phyloP scores from a whole-genome alignment of 2,113 vertebrate genomes.

The Tauraco erythrolophus region DNA sequence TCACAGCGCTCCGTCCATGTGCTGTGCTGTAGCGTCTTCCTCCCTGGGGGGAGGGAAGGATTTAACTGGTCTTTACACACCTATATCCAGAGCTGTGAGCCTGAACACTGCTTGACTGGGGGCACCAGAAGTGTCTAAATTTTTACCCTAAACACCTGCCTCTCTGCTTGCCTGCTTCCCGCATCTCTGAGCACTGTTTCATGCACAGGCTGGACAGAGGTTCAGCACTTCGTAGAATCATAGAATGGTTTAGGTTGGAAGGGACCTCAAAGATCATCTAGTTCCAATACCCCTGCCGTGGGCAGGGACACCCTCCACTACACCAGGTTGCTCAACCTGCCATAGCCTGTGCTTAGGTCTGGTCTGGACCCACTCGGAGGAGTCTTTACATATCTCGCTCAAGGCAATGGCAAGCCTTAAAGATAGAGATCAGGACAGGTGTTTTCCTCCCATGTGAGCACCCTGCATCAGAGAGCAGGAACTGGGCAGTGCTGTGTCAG shows the following conservation, averaged over 20 bases:
- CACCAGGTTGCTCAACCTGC: too few relatives aligned
- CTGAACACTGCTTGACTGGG: background rate
- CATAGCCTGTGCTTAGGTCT: background rate
- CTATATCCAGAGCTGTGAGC: background rate
- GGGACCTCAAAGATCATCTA: too few relatives aligned
- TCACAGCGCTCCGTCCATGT: background rate
- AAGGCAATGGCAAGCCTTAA: background rate
- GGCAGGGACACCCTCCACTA: too few relatives aligned
- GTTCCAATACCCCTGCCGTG: too few relatives aligned
- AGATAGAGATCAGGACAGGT: background rate
- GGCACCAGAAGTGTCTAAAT: rapidly evolving
- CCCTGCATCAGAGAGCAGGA: background rate
- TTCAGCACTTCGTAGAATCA: background rate
- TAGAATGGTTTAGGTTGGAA: too few relatives aligned
- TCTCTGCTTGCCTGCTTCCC: background rate
- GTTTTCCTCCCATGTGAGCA: background rate
- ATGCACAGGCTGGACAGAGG: rapidly evolving
- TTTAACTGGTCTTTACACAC: background rate
- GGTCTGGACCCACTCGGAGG: background rate
- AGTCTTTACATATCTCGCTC: background rate
- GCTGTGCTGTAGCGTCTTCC: background rate
- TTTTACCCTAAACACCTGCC: background rate
- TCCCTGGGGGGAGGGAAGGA: background rate
- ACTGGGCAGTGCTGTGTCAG: background rate
- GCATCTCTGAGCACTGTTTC: rapidly evolving